Base-by-base conservation (phyloP, 2,113 vertebrate genomes). In the Nerophis ophidion region DNA sequence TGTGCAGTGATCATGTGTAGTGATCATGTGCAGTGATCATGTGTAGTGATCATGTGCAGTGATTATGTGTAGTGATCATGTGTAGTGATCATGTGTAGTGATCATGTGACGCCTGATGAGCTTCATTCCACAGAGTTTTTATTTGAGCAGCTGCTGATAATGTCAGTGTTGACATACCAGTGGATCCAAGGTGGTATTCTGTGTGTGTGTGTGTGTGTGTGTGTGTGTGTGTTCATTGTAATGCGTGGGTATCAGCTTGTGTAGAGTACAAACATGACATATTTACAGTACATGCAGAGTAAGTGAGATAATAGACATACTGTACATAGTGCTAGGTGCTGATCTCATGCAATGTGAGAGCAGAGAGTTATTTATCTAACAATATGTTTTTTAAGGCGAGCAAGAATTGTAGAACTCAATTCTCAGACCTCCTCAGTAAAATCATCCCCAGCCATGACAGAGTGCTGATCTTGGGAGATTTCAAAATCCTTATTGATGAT, bases 111-210 rank as follows among this genome's bases (percentile, higher is more conserved):
- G 16, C 16, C 8, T 51, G 68, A 75, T 65, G 70, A 73, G 63
- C 64, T 61, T 57, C 64, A 61, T 48, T 69, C 48, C 45, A 8
- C 61, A 35, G 42, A 63, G 59, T 67, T 73, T 79, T 80, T 80
- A 79, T 82, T 68, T 14, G 26, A 76, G 65, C 63, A 66, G 73
- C 62, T 57, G 65, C 50, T 70, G 53, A 72, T 50, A 54, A 57
- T 65, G 61, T 12, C 40, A 57, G 58, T 57, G 63, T 77, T 75
- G 72, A 67, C 62, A 35, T 17, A 56, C 16, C 19, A 1, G 57
- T 26, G 63, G 50, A 65, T 55, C 3, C 26, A 26, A 26, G 26
- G 26, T 26, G 62, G 26, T 48, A 52, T 65, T 60, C 55, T 48
- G 40, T 15, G 16, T 26, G 35, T 12, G 46, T 47, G 34, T 48